These are phyloP conservation scores for Halictus quadricinctus DNA, from an alignment of 2,888 invertebrate species.

Conservation along the genomic window DNA sequence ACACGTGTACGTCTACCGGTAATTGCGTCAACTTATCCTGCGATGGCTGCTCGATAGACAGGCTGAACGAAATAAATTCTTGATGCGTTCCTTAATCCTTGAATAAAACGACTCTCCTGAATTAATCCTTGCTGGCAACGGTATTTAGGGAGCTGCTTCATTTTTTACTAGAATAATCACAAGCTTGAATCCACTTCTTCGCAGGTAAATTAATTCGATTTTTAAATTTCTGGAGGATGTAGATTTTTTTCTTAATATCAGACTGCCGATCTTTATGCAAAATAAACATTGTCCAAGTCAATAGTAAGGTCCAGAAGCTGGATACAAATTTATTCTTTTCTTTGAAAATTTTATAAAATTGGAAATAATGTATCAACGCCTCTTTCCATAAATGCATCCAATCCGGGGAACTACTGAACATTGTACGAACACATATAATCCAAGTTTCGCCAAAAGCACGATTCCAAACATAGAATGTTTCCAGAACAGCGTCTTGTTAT, in stretches of 20 bases:
- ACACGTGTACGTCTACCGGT: conserved; percentile 26
- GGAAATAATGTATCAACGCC: not conserved
- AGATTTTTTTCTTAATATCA: not conserved
- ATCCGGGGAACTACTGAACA: too few species aligned
- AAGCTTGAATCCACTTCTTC: not conserved
- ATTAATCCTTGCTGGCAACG: not conserved
- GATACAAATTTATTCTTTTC: not conserved
- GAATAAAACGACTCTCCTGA: not conserved
- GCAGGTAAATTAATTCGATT: not conserved
- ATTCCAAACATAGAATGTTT: not conserved
- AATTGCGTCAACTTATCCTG: conserved; percentile 38
- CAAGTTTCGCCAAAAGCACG: not conserved
- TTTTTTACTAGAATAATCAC: not conserved
- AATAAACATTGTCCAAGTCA: too few species aligned
- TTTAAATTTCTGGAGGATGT: not conserved
- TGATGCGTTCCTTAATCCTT: conserved; percentile 13
- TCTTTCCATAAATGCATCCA: too few species aligned
- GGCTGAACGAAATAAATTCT: conserved; percentile 40
- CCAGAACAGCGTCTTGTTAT: not conserved
- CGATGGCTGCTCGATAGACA: conserved; percentile 18
- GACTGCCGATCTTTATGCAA: too few species aligned
- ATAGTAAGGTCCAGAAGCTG: not conserved
- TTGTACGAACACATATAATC: not conserved
- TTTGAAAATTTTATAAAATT: not conserved
- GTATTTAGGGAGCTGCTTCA: not conserved